These are phyloP conservation scores for Mustela nigripes DNA, from an alignment of 2,113 vertebrate genomes.

Conservation along the genomic window DNA sequence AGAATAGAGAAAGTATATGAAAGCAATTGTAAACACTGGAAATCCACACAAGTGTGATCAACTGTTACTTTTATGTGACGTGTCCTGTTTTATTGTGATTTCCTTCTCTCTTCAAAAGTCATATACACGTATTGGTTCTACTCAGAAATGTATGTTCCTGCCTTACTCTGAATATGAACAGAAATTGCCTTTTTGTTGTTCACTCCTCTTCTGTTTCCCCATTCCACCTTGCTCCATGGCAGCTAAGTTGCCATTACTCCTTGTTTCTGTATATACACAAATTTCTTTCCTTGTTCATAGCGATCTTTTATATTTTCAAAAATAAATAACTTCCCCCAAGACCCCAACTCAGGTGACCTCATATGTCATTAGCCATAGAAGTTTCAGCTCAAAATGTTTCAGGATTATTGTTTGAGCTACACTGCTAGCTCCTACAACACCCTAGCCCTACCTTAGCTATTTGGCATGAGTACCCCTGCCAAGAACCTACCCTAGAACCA, in stretches of 20 bases:
- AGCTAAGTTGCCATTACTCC: neutral
- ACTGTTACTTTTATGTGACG: neutral
- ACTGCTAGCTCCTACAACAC: neutral
- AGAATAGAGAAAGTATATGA: constrained; percentile 21
- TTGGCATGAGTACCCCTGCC: neutral
- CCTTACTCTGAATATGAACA: neutral
- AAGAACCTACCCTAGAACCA: neutral
- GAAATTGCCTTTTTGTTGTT: neutral
- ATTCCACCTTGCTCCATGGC: neutral
- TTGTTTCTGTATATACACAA: neutral
- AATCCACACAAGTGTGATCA: constrained; percentile 35
- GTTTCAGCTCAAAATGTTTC: neutral
- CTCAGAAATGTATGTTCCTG: neutral
- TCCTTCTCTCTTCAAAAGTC: neutral
- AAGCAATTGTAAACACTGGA: neutral
- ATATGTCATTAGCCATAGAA: constrained; percentile 5
- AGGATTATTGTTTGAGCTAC: neutral
- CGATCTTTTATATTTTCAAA: constrained; percentile 51
- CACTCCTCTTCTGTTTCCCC: neutral
- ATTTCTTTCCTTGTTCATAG: neutral
- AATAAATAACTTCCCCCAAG: neutral
- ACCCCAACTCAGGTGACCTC: neutral
- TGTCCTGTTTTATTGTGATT: neutral
- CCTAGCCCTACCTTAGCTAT: neutral
- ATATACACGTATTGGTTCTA: neutral